Percentiles rank a stretch among this genome's conserved stretches.
These are phyloP conservation scores for Felis chaus DNA, from an alignment of 2,113 vertebrate species.

Conservation along the genomic window DNA sequence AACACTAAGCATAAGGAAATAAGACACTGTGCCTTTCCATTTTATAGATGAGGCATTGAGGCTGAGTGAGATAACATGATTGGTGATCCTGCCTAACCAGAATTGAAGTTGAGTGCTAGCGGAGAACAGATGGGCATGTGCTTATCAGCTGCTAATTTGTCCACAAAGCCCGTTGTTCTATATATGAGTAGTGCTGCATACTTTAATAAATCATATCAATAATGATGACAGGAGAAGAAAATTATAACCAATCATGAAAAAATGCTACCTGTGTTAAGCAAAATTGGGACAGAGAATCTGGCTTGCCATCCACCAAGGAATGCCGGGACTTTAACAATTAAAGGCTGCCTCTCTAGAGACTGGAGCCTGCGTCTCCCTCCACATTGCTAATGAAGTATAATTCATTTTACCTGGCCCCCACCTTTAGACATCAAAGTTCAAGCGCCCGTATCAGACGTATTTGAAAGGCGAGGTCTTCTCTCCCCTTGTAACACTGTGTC, in stretches of 20 bases:
- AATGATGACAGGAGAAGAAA: conserved; percentile 70
- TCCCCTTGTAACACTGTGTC: conserved; percentile 66
- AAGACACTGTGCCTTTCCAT: not conserved
- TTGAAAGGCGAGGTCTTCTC: conserved; percentile 80
- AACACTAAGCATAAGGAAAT: not conserved
- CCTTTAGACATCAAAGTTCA: conserved; percentile 86
- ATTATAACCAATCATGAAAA: conserved; percentile 52
- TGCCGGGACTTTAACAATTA: conserved; percentile 80
- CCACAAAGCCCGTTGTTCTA: not conserved
- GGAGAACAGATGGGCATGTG: conserved; percentile 15
- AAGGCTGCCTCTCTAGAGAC: conserved; percentile 74
- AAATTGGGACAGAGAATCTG: conserved; percentile 40
- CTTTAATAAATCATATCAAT: conserved; percentile 80
- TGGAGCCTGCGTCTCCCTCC: conserved; percentile 66
- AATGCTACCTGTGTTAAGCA: conserved; percentile 63
- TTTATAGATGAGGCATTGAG: not conserved
- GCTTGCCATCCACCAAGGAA: conserved; percentile 57
- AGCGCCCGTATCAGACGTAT: conserved; percentile 78
- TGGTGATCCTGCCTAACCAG: not conserved
- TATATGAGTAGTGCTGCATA: conserved; percentile 54
- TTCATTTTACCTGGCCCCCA: conserved; percentile 79
- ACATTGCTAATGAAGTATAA: conserved; percentile 83
- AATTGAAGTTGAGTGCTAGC: not conserved
- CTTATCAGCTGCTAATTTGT: conserved; percentile 55
- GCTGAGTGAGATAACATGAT: not conserved